Conservation (phyloP, 2,113 vertebrate genomes). For the Synodontis membranacea region DNA sequence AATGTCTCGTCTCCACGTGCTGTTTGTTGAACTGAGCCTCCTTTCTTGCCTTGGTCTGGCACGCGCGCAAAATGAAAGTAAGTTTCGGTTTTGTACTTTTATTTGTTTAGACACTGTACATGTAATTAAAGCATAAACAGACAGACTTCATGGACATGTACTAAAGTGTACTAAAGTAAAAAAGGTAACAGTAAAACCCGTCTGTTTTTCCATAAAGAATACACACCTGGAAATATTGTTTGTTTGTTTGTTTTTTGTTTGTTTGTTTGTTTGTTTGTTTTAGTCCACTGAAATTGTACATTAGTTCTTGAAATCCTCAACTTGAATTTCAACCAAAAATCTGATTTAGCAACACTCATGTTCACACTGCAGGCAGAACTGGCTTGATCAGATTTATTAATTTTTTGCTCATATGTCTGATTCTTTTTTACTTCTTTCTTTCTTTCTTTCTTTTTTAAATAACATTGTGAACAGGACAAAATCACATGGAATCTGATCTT, state of each 20-base stretch:
- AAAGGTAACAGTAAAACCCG: too few species aligned
- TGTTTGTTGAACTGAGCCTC: constrained; percentile 18
- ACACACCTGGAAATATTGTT: background rate
- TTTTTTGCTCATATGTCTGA: too few species aligned
- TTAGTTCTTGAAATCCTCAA: background rate
- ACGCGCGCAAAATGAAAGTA: constrained; percentile 52
- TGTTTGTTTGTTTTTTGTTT: constrained; percentile 2
- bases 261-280: background rate
- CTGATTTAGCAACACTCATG: too few species aligned
- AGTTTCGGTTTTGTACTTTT: constrained; percentile 27
- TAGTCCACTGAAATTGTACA: too few species aligned
- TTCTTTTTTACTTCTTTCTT: too few species aligned
- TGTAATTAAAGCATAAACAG: background rate
- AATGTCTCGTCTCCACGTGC: background rate
- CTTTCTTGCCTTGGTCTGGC: constrained; percentile 15
- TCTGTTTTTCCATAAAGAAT: background rate
- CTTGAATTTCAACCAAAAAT: background rate
- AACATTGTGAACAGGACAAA: too few species aligned
- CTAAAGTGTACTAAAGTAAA: background rate
- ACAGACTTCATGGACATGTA: too few species aligned
- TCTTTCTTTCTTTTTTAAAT: too few species aligned
- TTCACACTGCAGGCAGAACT: too few species aligned
- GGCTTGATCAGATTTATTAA: too few species aligned
- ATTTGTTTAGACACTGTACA: background rate
- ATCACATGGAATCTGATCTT: too few species aligned